Percentiles rank a stretch among this genome's conserved stretches.
Conservation (phyloP, 2,888 invertebrate species). For the Quadroppia sp. region DNA sequence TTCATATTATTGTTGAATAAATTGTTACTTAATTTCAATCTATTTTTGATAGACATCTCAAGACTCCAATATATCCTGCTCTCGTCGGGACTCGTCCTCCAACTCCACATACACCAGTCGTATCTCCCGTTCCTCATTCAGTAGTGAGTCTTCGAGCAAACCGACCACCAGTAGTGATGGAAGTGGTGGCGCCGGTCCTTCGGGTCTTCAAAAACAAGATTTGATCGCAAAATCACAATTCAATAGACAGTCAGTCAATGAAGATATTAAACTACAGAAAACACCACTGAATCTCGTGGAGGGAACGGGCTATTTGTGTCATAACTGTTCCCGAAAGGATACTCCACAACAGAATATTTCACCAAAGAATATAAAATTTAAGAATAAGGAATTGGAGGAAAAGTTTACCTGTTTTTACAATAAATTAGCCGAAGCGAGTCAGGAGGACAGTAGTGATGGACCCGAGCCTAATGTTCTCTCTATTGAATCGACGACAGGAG, state of each 20-base stretch:
- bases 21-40: slow-evolving; percentile 58
- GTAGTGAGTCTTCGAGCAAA: slow-evolving; percentile 57
- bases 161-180: neutral
- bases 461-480: slow-evolving; percentile 46
- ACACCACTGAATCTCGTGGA: slow-evolving; percentile 41
- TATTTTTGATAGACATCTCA: slow-evolving; percentile 86
- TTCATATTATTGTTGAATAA: neutral
- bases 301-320: slow-evolving; percentile 42
- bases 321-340: slow-evolving; percentile 46
- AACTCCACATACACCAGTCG: slow-evolving; percentile 74
- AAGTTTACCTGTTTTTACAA: slow-evolving; percentile 48
- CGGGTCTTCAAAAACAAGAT: slow-evolving; percentile 48
- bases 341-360: slow-evolving; percentile 31
- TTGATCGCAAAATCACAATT: slow-evolving; percentile 63
- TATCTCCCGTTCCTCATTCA: slow-evolving; percentile 75
- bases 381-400: slow-evolving; percentile 46
- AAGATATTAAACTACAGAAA: slow-evolving; percentile 57
- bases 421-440: slow-evolving; percentile 46
- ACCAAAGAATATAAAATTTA: slow-evolving; percentile 31
- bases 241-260: slow-evolving; percentile 73
- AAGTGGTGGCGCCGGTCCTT: slow-evolving; percentile 48
- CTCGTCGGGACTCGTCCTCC: slow-evolving; percentile 77
- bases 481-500: slow-evolving; percentile 43
- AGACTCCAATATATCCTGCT: slow-evolving; percentile 83
- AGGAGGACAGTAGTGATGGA: slow-evolving; percentile 48